These are phyloP conservation scores for Apotomis betuletana DNA, from an alignment of 2,888 invertebrate genomes.

Conservation along the genomic window DNA sequence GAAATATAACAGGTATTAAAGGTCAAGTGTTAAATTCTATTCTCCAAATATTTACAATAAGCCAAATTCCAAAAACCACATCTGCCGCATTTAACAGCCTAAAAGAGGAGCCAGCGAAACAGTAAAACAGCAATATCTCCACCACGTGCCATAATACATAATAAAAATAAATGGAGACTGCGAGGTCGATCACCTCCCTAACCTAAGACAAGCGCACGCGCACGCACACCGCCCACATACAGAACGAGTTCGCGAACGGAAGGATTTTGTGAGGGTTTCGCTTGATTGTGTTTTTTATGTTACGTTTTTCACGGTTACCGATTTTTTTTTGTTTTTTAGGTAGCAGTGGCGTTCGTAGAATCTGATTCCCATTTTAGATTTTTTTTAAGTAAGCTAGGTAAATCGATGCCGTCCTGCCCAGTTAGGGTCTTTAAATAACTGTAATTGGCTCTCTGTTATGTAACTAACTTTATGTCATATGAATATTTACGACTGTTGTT, in stretches of 20 bases:
- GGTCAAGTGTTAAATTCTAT: no score
- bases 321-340: no score
- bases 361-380: no score
- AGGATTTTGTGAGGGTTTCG: constrained; percentile 78
- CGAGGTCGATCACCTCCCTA: constrained; percentile 83
- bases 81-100: background rate
- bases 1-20: no score
- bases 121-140: constrained; percentile 70
- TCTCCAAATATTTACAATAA: background rate
- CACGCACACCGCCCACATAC: constrained; percentile 51
- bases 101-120: constrained; percentile 62
- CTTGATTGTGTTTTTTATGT: constrained; percentile 60
- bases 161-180: constrained; percentile 82
- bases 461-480: no score
- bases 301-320: background rate
- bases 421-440: no score
- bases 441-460: no score
- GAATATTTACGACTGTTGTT: no score
- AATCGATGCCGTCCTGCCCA: no score
- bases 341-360: no score
- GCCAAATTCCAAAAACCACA: constrained; percentile 12
- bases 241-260: constrained; percentile 82
- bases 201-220: constrained; percentile 82
- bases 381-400: no score
- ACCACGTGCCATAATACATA: constrained; percentile 81